These are phyloP conservation scores for Otolemur crassicaudatus DNA, from an alignment of 2,797 vertebrate genomes.

Conservation along the genomic window DNA sequence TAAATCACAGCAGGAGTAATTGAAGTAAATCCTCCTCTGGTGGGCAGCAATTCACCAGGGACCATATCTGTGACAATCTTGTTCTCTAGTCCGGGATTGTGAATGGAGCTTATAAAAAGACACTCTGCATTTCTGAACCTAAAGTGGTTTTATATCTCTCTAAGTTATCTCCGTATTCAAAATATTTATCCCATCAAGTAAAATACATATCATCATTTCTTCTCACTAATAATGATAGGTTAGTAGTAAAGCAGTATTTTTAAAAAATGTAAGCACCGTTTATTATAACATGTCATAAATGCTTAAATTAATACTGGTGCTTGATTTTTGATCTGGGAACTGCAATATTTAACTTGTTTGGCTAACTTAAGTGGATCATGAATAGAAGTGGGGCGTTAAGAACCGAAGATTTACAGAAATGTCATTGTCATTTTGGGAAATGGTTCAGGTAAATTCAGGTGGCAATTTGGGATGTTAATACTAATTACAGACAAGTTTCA, in stretches of 20 bases:
- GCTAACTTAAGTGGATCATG: not conserved
- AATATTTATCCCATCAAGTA: constrained; percentile 1
- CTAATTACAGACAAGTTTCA: not conserved
- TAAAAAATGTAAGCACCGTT: not conserved
- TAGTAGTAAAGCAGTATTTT: not conserved
- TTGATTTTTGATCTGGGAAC: not conserved
- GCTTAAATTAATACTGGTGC: not conserved
- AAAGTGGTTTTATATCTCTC: not conserved
- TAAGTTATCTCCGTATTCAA: not conserved
- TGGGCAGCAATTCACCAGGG: constrained; percentile 55
- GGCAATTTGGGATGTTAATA: not conserved
- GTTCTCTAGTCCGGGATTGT: constrained; percentile 41
- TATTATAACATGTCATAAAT: constrained; percentile 9
- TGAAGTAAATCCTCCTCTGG: constrained; percentile 63
- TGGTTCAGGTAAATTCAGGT: not conserved
- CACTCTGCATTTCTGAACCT: constrained; percentile 4
- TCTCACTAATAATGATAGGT: not conserved
- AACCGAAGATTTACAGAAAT: not conserved
- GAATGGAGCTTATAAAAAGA: constrained; percentile 45
- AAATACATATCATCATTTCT: not conserved
- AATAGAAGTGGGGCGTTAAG: constrained; percentile 1
- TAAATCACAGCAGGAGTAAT: constrained; percentile 73
- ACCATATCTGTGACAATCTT: constrained; percentile 57
- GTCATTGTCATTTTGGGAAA: not conserved
- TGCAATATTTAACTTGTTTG: not conserved